Percentiles rank a stretch among this genome's conserved stretches.
Conservation (phyloP, 2,888 invertebrate species). For the Hypercompe scribonia region DNA sequence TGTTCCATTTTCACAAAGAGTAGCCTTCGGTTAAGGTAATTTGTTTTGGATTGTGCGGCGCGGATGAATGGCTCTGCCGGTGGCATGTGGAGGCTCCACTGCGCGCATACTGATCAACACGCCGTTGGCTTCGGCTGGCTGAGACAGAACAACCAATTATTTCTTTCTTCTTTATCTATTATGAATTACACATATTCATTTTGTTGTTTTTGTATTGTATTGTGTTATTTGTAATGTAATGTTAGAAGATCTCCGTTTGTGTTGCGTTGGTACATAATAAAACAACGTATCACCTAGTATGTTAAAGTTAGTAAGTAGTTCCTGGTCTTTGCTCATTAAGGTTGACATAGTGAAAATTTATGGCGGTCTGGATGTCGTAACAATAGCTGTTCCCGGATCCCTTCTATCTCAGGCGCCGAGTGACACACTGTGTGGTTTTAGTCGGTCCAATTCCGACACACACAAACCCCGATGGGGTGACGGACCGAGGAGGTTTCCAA, state of each 20-base stretch:
- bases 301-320: too few relatives aligned
- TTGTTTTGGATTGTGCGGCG: slow-evolving; percentile 75
- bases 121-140: slow-evolving; percentile 44
- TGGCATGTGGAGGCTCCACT: slow-evolving; percentile 58
- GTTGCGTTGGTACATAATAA: neutral
- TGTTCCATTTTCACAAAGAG: slow-evolving; percentile 67
- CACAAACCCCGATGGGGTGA: too few relatives aligned
- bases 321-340: neutral
- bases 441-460: too few relatives aligned
- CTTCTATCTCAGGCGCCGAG: too few relatives aligned
- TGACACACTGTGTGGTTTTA: too few relatives aligned
- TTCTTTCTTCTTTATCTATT: slow-evolving; percentile 62
- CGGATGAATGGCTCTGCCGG: slow-evolving; percentile 69
- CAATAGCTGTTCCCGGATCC: too few relatives aligned
- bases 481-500: too few relatives aligned
- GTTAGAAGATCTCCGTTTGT: neutral
- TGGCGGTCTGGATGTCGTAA: too few relatives aligned
- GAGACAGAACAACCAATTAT: slow-evolving; percentile 68
- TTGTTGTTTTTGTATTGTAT: slow-evolving; percentile 4
- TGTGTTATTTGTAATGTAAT: neutral
- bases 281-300: too few relatives aligned
- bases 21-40: slow-evolving; percentile 71
- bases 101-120: slow-evolving; percentile 74
- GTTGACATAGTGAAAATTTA: too few relatives aligned
- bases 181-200: slow-evolving; percentile 25